These are phyloP conservation scores for Drosophila greeni DNA, from an alignment of 2,888 invertebrate genomes.

Conservation along the genomic window DNA sequence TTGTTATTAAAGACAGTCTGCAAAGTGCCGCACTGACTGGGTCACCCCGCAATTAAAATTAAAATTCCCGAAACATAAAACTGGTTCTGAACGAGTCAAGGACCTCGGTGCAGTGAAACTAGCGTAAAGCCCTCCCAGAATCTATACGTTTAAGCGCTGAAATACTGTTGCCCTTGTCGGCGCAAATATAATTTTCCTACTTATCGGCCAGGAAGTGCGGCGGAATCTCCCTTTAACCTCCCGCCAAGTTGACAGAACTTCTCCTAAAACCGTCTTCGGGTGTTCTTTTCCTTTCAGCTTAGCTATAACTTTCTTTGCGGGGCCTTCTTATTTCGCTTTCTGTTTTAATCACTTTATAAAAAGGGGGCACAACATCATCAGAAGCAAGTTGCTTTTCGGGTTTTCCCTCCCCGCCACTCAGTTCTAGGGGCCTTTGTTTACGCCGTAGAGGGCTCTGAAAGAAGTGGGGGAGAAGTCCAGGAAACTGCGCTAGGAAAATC, in stretches of 20 bases:
- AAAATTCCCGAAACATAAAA: not conserved
- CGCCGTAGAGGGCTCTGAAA: not conserved
- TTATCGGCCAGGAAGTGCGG: not conserved
- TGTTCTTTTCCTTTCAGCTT: conserved; percentile 9
- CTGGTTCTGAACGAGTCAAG: not conserved
- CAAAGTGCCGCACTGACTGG: not conserved
- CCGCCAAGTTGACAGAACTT: conserved; percentile 15
- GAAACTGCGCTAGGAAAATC: conserved; percentile 5
- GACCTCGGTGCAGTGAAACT: not conserved
- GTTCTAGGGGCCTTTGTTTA: conserved; percentile 27
- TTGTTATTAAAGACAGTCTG: not conserved
- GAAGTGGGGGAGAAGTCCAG: not conserved
- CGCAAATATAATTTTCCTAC: not conserved
- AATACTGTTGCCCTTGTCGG: not conserved
- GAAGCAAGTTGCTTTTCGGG: conserved; percentile 37
- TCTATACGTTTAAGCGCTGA: not conserved
- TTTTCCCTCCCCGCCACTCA: not conserved
- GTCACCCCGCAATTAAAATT: not conserved
- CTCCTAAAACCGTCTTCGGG: too few species aligned
- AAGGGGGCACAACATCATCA: conserved; percentile 45
- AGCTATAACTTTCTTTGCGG: conserved; percentile 12
- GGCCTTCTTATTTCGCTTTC: conserved; percentile 14
- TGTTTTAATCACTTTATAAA: conserved; percentile 45
- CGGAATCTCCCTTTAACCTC: conserved; percentile 1
- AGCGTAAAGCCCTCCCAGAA: not conserved